Base-by-base conservation (phyloP, 2,113 vertebrate genomes). In the Tonatia bakeri region DNA sequence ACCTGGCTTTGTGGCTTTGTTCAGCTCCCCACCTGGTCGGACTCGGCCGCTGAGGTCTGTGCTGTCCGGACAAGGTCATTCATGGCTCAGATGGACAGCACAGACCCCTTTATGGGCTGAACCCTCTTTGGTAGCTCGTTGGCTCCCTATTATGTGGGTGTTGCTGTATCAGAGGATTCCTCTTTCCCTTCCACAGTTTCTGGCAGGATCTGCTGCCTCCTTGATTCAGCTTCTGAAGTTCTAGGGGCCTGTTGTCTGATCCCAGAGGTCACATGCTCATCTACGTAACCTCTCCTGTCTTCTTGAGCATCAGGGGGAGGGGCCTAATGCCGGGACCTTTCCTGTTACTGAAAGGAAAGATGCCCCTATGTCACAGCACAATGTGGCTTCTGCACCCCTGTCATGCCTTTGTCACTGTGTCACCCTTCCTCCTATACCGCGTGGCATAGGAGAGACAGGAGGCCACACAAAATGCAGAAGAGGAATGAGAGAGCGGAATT, bases 211-310 rank as follows among this genome's bases (percentile, higher is more conserved):
- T 70, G 90, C 92, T 77, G 94, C 67, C 22, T 56, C 83, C 45
- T 43, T 38, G 45, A 93, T 36, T 36, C 90, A 89, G 36, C 81
- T 52, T 91, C 87, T 89, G 33, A 94, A 45, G 82, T 81, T 38
- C 47, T 76, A 3, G 3, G 80, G 14, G 26, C 59, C 24, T 15
- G n/a, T 28, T 28, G 52, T 85, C 73, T 87, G 83, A 54, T 24
- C 83, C 7, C 1, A 0, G 59, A 84, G 28, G 77, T 77, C 67
- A 36, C 45, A 16, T 0, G 1, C 17, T 47, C n/a, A 52, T 52
- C 59, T 38, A 3, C 3, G 13, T 7, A n/a, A 15, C 16, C 19
- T 4, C 47, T 36, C 9, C 50, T 19, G 54, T 59, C 45, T n/a
- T 33, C 69, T 19, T 10, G 26, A 69, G 59, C 26, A 47, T 36